Evolutionary conservation across 1,140 invertebrate genomes (phyloP), one percentile per base, ranked within the genome.

Genomic region (Drosophila mayri): DNA sequence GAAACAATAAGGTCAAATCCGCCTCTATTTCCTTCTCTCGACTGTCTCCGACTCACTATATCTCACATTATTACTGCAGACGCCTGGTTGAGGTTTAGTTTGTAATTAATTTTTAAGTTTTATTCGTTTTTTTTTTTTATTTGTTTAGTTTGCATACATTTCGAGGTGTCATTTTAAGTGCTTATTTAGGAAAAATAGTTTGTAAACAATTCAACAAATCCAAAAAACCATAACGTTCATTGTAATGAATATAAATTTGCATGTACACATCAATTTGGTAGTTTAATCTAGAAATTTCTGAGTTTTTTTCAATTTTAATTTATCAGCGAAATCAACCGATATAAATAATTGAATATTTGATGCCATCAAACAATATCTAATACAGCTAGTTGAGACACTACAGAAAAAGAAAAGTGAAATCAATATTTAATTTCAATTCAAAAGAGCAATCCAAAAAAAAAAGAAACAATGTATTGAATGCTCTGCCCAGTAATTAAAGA

Each of bases 361-460:
- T 83, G 63, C 49, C 80, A 84, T 80, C 61, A 59, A 72, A 71
- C 25, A 54, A 22, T 32, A 79, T 49, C 63, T 61, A 79, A 64
- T 44, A 73, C 71, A 78, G 87, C 87, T 91, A 87, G 87, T 90
- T 90, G 87, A 91, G 87, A 91, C 87, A 91, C 87, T 91, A 79
- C 66, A 75, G 72, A 70, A 61, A 61, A 70, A 70, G 77, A 78
- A 74, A 81, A 75, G 76, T 70, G 65, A 61, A 66, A 46, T 38
- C 35, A n/a, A 50, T 50, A 50, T 35, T 46, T 22, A 38, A 32
- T 50, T 38, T 46, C 8, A n/a, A 59, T 18, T 50, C 28, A 25
- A 58, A 38, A 32, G 41, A 38, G 32, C 60, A 57, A 20, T 41
- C 16, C 22, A 75, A 75, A 52, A 14, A 10, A 5, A 50, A 7